Evolutionary conservation across 2,113 vertebrate species (phyloP), one percentile per base, ranked within the genome.

Genomic region (Gobius niger): DNA sequence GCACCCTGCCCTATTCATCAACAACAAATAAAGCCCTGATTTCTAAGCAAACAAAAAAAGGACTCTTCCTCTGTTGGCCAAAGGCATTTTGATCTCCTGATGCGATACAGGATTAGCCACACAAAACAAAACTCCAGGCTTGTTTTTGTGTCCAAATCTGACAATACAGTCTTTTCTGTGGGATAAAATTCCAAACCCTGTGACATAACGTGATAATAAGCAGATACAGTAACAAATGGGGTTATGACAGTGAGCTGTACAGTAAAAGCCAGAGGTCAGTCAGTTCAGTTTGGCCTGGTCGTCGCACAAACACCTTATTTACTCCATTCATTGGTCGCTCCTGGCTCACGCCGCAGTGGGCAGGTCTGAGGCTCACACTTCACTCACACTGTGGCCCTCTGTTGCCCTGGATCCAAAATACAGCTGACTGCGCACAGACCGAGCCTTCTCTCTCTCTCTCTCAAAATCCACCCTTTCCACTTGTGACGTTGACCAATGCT

Each of bases 221-320:
- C n/a, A 19, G 51, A 53, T 19, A 53, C 16, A 24, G n/a, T 4
- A 34, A 34, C 5, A 46, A 11, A 1, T 46, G 7, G 10, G 10
- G 52, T 18, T 54, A 54, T 41, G 56, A 12, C 12, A 18, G 4
- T 15, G 10, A 60, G 19, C 47, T 19, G 59, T 9, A 68, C 44
- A 57, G 71, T 72, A 66, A 74, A 34, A 80, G 69, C 62, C 13
- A 14, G 0, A 8, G 73, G 79, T 83, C 81, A 82, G 52, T 10
- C 40, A 49, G 83, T 82, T 85, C 81, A 77, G 7, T 59, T 44
- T 19, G 76, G 73, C 71, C 76, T 76, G 72, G 62, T 42, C 10
- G 0, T 70, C 72, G 68, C 76, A 82, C 80, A 87, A 77, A 83
- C 46, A 52, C 56, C 68, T 77, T 75, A 85, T 86, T 83, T 79